Evolutionary conservation across 2,888 invertebrate genomes (phyloP), one percentile per base, ranked within the genome.

Genomic region (Homarus gammarus): DNA sequence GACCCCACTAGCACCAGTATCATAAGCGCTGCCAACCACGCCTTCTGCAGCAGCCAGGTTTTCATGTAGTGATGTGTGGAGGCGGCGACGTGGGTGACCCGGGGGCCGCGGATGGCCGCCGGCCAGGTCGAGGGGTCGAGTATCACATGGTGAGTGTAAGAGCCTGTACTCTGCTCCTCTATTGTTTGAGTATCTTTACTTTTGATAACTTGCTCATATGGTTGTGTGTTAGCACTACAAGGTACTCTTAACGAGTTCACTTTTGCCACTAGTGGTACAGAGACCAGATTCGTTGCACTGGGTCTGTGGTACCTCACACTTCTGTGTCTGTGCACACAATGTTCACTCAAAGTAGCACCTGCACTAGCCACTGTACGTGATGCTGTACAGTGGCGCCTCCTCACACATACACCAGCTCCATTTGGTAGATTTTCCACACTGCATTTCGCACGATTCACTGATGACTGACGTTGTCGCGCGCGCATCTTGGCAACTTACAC

Each of bases 1-100:
- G 70, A 12, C 10, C 70, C 79, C 79, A 68, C 36, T 33, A 82
- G 33, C 64, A 83, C 22, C 61, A 87, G 61, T 61, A 87, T 27
- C 75, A 75, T 18, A 56, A 61, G n/a, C n/a, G 38, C 64, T 38
- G 36, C 51, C 72, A 70, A 61, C 84, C 75, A 75, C 64, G n/a
- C 70, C 51, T 51, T 44, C 51, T 56, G 87, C 18, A 79, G 81
- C 49, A 31, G 64, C 77, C 61, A 85, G 22, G 72, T 22, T 33
- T 40, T 38, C 75, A n/a, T 56, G 15, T n/a, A 61, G 40, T 18
- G 18, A 3, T 33, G 68, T n/a, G 44, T 27, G 22, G 49, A 22
- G 8, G 70, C 49, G 73, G 22, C 6, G 36, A 38, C 27, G 51
- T 27, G 1, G 70, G 31, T 15, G 70, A 12, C 68, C 31, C 8